Evolutionary conservation across 2,113 vertebrate species (phyloP), one percentile per base, ranked within the genome.

Genomic region (Baryphthengus martii): DNA sequence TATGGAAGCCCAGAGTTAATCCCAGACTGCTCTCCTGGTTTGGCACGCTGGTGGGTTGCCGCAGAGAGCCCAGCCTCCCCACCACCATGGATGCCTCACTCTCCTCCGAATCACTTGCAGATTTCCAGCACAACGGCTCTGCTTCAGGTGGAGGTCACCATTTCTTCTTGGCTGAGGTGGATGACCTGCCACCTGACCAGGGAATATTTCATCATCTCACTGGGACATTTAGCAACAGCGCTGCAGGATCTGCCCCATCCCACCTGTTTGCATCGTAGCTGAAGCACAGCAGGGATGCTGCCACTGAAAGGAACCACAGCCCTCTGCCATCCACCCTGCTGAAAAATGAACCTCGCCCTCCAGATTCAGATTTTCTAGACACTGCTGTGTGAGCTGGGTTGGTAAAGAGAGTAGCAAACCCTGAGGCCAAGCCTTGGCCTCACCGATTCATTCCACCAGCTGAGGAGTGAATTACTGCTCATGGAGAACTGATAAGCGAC

Each of bases 41-140:
- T 42, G 49, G 49, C 42, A 62, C 1, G 1, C n/a, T 3, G 7
- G 25, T 45, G n/a, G 62, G 75, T 35, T 71, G 25, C 23, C 26
- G 29, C 1, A 2, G 35, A 13, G 47, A 58, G 42, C 61, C 39
- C 49, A 49, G 40, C 14, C 52, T 58, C 71, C 40, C 26, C 26
- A 5, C 17, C 2, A 1, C 20, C 42, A 31, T 31, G 7, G 0
- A 0, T 0, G 0, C 11, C 74, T 68, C 2, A 1, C 39, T 76
- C 8, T 72, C 39, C 40, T 40, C 70, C 0, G 1, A 13, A 49
- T 29, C 76, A 37, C 7, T 1, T 7, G 5, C 37, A 89, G 72
- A 31, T 23, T 68, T 73, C 44, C 73, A 80, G 47, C n/a, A 33
- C 5, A 3, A 45, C 3, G 1, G 25, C n/a, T 44, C 24, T n/a